Evolutionary conservation across 2,113 vertebrate species (phyloP), one percentile per base, ranked within the genome.

Genomic region (Suncus etruscus): DNA sequence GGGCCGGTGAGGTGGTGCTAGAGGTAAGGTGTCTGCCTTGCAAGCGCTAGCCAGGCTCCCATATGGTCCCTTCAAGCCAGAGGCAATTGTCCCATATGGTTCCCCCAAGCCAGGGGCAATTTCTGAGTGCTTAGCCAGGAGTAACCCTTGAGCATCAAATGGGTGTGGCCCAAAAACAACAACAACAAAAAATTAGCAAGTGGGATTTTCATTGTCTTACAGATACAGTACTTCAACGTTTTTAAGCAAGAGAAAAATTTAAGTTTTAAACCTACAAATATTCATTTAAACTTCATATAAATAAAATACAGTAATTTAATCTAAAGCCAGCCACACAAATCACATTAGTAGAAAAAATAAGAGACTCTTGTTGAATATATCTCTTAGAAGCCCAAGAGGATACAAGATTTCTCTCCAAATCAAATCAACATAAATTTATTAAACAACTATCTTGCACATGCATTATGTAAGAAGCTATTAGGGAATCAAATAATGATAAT

Each of bases 291-390:
- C 84, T 90, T 93, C 81, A 39, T 86, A 39, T 86, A 91, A 93
- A 88, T 92, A 91, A 94, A 90, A 94, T 83, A 74, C n/a, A 83
- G 72, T 86, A 91, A 95, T 31, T 88, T 94, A 93, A 94, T 94
- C 73, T 94, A 95, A 95, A 91, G 86, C 54, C 72, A 90, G 72
- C 39, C 86, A 74, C 31, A 89, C 74, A 91, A 94, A 95, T 96
- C 83, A 90, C 16, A 91, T 94, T 94, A 94, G 74, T 31, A 58
- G 76, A 69, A 89, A 88, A 92, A 83, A 89, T 76, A 94, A 94
- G 83, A 95, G 63, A 24, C n/a, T 90, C 58, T 91, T 76, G 79
- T 8, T 90, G 75, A 91, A 75, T 91, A 75, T 45, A 68, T 50
- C 61, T 94, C 54, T 86, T 74, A 92, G 66, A 93, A 95, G 32